Percentiles rank a stretch among this genome's conserved stretches.
These are phyloP conservation scores for Cerceris ruficornis DNA, from an alignment of 2,888 invertebrate genomes.

Conservation along the genomic window DNA sequence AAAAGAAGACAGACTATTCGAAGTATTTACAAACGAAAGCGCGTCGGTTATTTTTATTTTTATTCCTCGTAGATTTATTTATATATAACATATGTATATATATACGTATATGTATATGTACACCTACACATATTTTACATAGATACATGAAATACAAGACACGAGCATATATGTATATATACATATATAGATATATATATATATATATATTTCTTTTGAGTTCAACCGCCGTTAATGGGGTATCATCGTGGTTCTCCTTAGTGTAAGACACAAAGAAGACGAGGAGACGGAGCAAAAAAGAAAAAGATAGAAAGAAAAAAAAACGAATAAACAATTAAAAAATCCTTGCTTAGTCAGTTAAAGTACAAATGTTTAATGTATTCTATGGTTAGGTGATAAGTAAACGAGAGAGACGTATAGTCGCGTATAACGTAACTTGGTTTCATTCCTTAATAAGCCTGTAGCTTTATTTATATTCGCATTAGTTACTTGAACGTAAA, in stretches of 20 bases:
- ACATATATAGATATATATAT: slow-evolving; percentile 56
- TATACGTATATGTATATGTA: slow-evolving; percentile 1
- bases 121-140: slow-evolving; percentile 16
- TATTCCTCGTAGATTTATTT: slow-evolving; percentile 57
- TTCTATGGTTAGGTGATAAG: slow-evolving; percentile 78
- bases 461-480: slow-evolving; percentile 74
- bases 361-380: slow-evolving; percentile 91
- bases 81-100: slow-evolving; percentile 17
- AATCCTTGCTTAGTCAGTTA: slow-evolving; percentile 89
- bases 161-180: slow-evolving; percentile 7
- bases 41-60: slow-evolving; percentile 62
- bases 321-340: slow-evolving; percentile 63
- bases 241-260: slow-evolving; percentile 43
- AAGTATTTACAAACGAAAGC: slow-evolving; percentile 53
- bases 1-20: slow-evolving; percentile 64
- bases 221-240: slow-evolving; percentile 31
- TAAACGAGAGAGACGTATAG: slow-evolving; percentile 65
- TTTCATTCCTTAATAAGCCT: slow-evolving; percentile 76
- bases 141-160: slow-evolving; percentile 1
- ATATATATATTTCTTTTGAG: slow-evolving; percentile 67
- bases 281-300: slow-evolving; percentile 48
- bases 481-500: slow-evolving; percentile 69
- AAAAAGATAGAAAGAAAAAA: slow-evolving; percentile 55
- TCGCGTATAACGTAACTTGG: slow-evolving; percentile 73
- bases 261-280: not conserved